Base-by-base conservation (phyloP, 2,797 vertebrate genomes). In the Urophycis tenuis region DNA sequence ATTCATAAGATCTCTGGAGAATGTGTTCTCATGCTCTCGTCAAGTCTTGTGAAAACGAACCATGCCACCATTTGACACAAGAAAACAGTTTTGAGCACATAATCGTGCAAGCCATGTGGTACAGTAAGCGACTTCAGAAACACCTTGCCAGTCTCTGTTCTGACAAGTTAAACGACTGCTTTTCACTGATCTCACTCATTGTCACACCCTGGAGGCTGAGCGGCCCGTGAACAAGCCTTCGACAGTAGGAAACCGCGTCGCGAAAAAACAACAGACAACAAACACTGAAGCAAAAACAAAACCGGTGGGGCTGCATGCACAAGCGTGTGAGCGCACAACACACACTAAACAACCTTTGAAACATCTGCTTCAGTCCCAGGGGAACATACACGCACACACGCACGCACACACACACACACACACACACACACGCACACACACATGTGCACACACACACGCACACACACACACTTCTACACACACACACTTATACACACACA, bases 381-480 rank as follows among this genome's bases (percentile, higher is more conserved):
- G 14, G 32, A 30, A 73, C 70, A 34, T 31, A 34, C 14, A 34
- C 71, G 35, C 71, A 25, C 32, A 39, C 78, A 80, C 35, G 34
- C 60, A 34, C 60, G 70, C 70, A 33, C 77, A 41, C 35, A 25
- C 76, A 71, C 78, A 77, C 78, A 32, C 77, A 74, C 78, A 41
- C 31, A 39, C 74, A 67, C 41, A 82, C 73, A 64, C 78, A 81
- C 71, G 72, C 67, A 76, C 69, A 79, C 69, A 77, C 53, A 74
- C 71, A 45, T 31, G 22, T 39, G 12, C 75, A 9, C 33, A 19
- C 77, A 45, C 70, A 81, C 73, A 34, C 70, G n/a, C 35, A 41
- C 49, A 64, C 39, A 15, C 71, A 31, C 71, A 53, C 71, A 72
- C 29, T 53, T 8, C 8, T 32, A 32, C 70, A 36, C 76, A 60